Evolutionary conservation across 53 echinoderm and acorn worm species (phyloP), one percentile per base, ranked within the genome.

Genomic region (Luidia sarsii): DNA sequence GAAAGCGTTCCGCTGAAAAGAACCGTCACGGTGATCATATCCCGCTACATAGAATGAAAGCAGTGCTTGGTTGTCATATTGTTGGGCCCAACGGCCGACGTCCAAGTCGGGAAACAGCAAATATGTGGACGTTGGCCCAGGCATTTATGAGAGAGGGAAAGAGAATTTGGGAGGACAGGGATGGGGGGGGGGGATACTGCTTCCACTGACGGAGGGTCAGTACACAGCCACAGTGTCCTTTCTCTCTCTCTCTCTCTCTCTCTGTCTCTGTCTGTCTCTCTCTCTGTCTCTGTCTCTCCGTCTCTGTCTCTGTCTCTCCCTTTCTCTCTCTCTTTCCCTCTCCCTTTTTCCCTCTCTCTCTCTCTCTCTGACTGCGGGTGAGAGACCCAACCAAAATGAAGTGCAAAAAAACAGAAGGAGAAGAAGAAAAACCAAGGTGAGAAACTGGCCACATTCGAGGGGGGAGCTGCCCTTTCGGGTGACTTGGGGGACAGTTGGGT

Each of bases 371-470:
- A 10, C 54, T 25, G 67, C 39, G 24, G 52, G 70, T 2, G 70
- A 69, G 32, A 33, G 51, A 69, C n/a, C n/a, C n/a, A n/a, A n/a
- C n/a, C n/a, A n/a, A n/a, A n/a, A n/a, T n/a, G n/a, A n/a, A n/a
- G n/a, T n/a, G n/a, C 41, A 41, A 6, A 6, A 41, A 41, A 6
- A 41, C 41, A 41, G 6, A 41, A 41, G 6, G 11, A 41, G 6
- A 41, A 41, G n/a, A n/a, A n/a, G n/a, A 41, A 41, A 41, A 41
- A 7, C 39, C 18, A 36, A 38, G 72, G 72, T 56, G 72, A 35
- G 72, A 72, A 72, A 54, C 38, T 24, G 13, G 55, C 36, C 72
- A 72, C 72, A 72, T 55, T 41, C 56, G 33, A n/a, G n/a, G 38
- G 25, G 72, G 56, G 72, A 38, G 56, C 72, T 56, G 72, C 16